Evolutionary conservation across 2,888 invertebrate genomes (phyloP).

Genomic region (Diarsia dahlii): DNA sequence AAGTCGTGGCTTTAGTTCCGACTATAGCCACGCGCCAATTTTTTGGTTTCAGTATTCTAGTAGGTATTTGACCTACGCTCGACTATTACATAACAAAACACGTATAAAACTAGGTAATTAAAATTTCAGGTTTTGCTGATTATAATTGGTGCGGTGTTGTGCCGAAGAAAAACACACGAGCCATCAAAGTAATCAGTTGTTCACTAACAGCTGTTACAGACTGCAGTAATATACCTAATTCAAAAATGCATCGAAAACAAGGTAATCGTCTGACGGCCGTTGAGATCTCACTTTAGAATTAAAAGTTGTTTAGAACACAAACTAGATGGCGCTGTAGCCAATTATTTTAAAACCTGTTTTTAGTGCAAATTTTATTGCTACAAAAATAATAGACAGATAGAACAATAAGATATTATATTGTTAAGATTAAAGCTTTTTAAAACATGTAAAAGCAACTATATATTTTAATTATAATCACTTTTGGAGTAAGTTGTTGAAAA

Average conservation of each 20-base stretch:
- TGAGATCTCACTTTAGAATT: slow-evolving; percentile 59
- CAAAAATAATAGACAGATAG: background rate
- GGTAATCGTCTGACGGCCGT: slow-evolving; percentile 7
- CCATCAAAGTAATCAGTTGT: slow-evolving; percentile 8
- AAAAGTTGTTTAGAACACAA: slow-evolving; percentile 22
- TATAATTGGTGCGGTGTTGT: slow-evolving; percentile 47
- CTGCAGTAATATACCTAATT: slow-evolving; percentile 8
- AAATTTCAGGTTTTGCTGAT: slow-evolving; percentile 56
- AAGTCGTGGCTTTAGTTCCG: background rate
- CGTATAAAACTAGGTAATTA: background rate
- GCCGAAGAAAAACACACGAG: slow-evolving; percentile 3
- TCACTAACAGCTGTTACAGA: background rate
- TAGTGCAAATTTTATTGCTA: background rate
- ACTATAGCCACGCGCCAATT: background rate
- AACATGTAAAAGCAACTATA: too few relatives aligned
- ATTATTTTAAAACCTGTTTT: background rate
- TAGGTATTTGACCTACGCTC: too few relatives aligned
- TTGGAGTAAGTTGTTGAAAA: background rate
- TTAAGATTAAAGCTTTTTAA: background rate
- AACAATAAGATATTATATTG: background rate
- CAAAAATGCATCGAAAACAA: slow-evolving; percentile 53
- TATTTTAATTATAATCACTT: slow-evolving; percentile 1
- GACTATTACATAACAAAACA: too few relatives aligned
- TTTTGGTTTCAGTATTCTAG: too few relatives aligned
- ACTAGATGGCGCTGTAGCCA: slow-evolving; percentile 57